Evolutionary conservation across 2,797 vertebrate species (phyloP).

Genomic region (Danionella dracula): DNA sequence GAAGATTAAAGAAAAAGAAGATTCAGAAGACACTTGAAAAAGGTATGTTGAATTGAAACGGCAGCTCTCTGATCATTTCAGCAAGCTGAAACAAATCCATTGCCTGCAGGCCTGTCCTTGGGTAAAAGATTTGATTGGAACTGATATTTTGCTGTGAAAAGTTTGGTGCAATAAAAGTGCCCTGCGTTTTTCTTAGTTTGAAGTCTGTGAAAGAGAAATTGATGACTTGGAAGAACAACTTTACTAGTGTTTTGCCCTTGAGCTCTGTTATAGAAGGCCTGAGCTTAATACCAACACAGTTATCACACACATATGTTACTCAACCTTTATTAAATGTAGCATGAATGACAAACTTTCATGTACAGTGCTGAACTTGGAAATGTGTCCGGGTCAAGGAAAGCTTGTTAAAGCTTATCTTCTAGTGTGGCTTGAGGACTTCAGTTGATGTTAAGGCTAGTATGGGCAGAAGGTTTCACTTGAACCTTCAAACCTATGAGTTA

Average conservation of each 20-base stretch:
- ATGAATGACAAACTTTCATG: too few species aligned
- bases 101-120: background rate
- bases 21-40: conserved; percentile 4
- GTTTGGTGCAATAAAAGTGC: conserved; percentile 15
- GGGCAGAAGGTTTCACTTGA: too few species aligned
- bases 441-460: too few species aligned
- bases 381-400: too few species aligned
- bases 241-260: background rate
- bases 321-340: too few species aligned
- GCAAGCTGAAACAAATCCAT: conserved; percentile 12
- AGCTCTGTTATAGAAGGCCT: background rate
- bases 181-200: background rate
- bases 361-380: too few species aligned
- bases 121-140: conserved; percentile 2
- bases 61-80: conserved; percentile 1
- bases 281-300: background rate
- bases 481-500: too few species aligned
- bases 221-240: background rate
- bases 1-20: conserved; percentile 25
- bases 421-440: too few species aligned
- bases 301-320: background rate
- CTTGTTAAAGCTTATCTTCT: too few species aligned
- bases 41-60: conserved; percentile 16
- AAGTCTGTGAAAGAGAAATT: background rate
- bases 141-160: conserved; percentile 1